Evolutionary conservation across 2,888 invertebrate genomes (phyloP).

Genomic region (Troglohyphantes excavatus): DNA sequence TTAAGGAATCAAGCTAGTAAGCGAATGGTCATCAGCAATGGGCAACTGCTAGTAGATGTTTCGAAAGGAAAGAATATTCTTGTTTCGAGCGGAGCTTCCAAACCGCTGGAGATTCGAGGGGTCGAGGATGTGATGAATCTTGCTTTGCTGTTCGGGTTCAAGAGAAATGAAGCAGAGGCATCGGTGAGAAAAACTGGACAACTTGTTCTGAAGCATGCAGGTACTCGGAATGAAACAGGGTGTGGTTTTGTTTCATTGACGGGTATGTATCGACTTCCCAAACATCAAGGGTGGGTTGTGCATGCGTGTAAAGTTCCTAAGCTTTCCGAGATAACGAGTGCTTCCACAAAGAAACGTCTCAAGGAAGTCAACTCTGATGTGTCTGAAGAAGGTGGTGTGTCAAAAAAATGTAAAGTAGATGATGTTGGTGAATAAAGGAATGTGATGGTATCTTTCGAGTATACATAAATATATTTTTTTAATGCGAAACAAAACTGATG

Average conservation of each 20-base stretch:
- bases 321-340: not conserved
- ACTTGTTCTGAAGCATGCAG: slow-evolving; percentile 53
- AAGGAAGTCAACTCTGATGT: not conserved
- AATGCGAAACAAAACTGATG: no score
- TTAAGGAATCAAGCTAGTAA: slow-evolving; percentile 43
- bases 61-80: slow-evolving; percentile 56
- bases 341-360: not conserved
- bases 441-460: no score
- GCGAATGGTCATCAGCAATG: slow-evolving; percentile 51
- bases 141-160: slow-evolving; percentile 59
- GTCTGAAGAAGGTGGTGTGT: not conserved
- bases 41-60: slow-evolving; percentile 51
- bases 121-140: slow-evolving; percentile 64
- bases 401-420: not conserved
- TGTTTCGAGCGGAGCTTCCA: slow-evolving; percentile 60
- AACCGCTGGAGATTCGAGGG: slow-evolving; percentile 40
- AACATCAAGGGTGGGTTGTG: slow-evolving; percentile 70
- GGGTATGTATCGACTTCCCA: slow-evolving; percentile 36
- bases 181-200: slow-evolving; percentile 43
- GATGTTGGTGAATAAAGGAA: not conserved
- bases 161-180: slow-evolving; percentile 36
- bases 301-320: slow-evolving; percentile 67
- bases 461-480: no score
- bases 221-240: slow-evolving; percentile 62
- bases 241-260: slow-evolving; percentile 69